Evolutionary conservation across 1,140 invertebrate genomes (phyloP).

Genomic region (Brachionus koreanus): DNA sequence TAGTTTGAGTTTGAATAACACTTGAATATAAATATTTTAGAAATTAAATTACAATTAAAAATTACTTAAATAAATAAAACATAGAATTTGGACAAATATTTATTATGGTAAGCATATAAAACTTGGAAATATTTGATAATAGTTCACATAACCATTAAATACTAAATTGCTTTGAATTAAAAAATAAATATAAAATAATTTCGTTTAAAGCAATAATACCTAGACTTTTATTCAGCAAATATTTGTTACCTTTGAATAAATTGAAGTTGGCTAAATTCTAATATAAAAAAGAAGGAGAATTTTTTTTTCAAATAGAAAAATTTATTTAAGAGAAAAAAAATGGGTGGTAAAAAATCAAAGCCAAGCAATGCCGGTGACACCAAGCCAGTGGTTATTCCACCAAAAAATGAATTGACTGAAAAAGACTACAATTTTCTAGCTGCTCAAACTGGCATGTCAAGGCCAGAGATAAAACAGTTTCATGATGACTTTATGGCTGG

Average conservation of each 20-base stretch:
- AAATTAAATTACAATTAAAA: too few relatives aligned
- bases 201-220: background rate
- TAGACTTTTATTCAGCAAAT: background rate
- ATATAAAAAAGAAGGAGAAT: background rate
- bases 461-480: conserved; percentile 1
- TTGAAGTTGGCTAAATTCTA: background rate
- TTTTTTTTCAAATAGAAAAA: background rate
- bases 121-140: background rate
- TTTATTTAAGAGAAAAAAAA: background rate
- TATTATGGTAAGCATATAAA: background rate
- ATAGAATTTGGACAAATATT: background rate
- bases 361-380: conserved; percentile 10
- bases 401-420: background rate
- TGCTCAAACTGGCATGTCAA: conserved; percentile 3
- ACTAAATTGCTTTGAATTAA: background rate
- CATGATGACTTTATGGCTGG: background rate
- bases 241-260: background rate
- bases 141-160: background rate
- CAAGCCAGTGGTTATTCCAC: conserved; percentile 3
- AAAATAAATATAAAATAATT: background rate
- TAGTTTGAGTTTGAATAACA: too few relatives aligned
- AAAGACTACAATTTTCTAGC: conserved; percentile 1
- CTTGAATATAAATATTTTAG: background rate
- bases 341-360: conserved; percentile 40
- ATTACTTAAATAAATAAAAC: too few relatives aligned